Evolutionary conservation across 2,888 invertebrate genomes (phyloP), one percentile per base, ranked within the genome.

Genomic region (Gibbula magus): DNA sequence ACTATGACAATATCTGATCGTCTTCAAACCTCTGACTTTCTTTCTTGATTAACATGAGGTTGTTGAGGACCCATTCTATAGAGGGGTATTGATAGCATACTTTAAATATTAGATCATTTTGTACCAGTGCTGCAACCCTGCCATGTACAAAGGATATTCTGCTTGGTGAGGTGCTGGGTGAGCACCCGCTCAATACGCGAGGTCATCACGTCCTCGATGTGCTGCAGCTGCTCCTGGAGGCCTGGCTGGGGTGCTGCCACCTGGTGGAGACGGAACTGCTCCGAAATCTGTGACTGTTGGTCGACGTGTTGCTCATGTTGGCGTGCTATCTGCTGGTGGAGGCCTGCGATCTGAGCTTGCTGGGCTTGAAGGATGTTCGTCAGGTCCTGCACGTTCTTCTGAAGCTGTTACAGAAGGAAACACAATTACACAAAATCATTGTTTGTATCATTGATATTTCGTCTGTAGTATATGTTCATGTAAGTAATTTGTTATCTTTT

Each of bases 121-220:
- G 10, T 1, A 7, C 13, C 45, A 1, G 10, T 10, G 45, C 10
- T 45, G 45, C 5, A 8, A 7, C 45, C 10, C 45, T 45, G 45
- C 5, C 45, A 45, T 45, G 45, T 45, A 20, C 0, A 83, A 89
- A 91, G 90, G 91, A 92, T 92, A 92, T 90, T 88, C 85, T 91
- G 90, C 83, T 82, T 86, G 79, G 89, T 88, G 18, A 90, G 85
- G 79, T 91, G 90, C 74, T 90, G 88, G 0, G 86, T 85, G 67
- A 92, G 87, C 10, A 91, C 83, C 22, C 90, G 85, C 78, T 91
- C 90, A 78, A 92, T 88, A 7, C 89, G 82, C 10, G 89, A 87
- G 5, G 88, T 84, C 29, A 92, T 87, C 25, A 89, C 87, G 52
- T 88, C 86, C 81, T 91, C 91, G 52, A 92, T 83, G 35, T 88